Base-by-base conservation (phyloP, 2,888 invertebrate species). In the Dioctria rufipes region DNA sequence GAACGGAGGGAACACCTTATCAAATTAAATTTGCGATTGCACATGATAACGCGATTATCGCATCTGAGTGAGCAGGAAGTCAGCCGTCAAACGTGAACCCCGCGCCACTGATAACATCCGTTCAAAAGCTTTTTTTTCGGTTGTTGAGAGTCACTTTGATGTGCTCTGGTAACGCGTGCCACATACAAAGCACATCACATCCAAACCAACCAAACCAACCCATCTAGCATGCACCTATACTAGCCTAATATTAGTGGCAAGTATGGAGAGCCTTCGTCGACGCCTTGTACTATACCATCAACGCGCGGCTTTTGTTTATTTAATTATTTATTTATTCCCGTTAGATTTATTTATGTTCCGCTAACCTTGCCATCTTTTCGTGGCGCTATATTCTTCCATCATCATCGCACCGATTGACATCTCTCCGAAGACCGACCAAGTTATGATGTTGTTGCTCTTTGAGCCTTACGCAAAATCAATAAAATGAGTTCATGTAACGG, bases 1-100 rank as follows among this genome's bases (percentile, higher is more conserved):
- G 78, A 66, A 78, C 42, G 78, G 40, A 54, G 80, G 82, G 81
- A 81, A 81, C 81, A 83, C 82, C 84, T 84, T 84, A 83, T 84
- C 82, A 84, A 84, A 84, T 84, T 83, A 83, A 83, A 83, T 83
- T 84, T 83, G 82, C 83, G 84, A 84, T 84, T 84, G 83, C 84
- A 84, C 83, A 84, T 84, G 84, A 83, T 84, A 84, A 84, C 83
- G 80, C 82, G 83, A 84, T 84, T 84, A 84, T 84, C 83, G 82
- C 83, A 82, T 83, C 81, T 83, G 80, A 83, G 83, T 83, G 83
- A 83, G 83, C 84, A 84, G 63, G 83, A 83, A 83, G 83, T 83
- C 83, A 83, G 81, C 83, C 83, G 82, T 83, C 83, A 84, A 83
- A 84, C 81, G 81, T 83, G 80, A 82, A 80, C 81, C 61, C 78